These are phyloP conservation scores for Rosalia funebris DNA, from an alignment of 2,888 invertebrate species.

Conservation along the genomic window DNA sequence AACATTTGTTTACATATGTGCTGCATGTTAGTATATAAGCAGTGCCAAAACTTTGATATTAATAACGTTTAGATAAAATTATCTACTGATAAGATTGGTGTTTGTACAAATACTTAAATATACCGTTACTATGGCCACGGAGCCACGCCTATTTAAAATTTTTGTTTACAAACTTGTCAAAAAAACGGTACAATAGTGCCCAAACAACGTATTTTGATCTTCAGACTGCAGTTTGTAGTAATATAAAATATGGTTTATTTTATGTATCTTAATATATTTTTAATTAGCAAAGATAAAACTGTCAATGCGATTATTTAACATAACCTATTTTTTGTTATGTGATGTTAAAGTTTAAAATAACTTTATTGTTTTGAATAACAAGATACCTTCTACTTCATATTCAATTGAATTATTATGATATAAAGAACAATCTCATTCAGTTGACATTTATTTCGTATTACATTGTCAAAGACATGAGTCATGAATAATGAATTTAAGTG, in stretches of 20 bases:
- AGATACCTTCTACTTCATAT: too few species aligned
- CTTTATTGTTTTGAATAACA: too few species aligned
- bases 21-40: conserved; percentile 31
- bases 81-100: conserved; percentile 18
- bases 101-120: conserved; percentile 1
- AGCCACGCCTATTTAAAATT: conserved; percentile 60
- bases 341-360: too few species aligned
- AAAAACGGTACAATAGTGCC: background rate
- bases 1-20: conserved; percentile 26
- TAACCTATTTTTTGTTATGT: background rate
- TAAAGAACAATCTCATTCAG: too few species aligned
- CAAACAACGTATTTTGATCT: background rate
- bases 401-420: too few species aligned
- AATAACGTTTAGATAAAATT: conserved; percentile 19
- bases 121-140: conserved; percentile 26
- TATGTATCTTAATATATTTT: too few species aligned
- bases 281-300: background rate
- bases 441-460: too few species aligned
- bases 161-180: conserved; percentile 22
- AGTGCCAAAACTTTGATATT: conserved; percentile 30
- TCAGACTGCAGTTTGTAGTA: background rate
- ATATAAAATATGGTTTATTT: too few species aligned
- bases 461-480: too few species aligned
- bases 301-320: background rate
- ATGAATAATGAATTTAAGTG: too few species aligned